phyloP scores from a whole-genome alignment of 2,113 vertebrate species.

The Cinclus cinclus region DNA sequence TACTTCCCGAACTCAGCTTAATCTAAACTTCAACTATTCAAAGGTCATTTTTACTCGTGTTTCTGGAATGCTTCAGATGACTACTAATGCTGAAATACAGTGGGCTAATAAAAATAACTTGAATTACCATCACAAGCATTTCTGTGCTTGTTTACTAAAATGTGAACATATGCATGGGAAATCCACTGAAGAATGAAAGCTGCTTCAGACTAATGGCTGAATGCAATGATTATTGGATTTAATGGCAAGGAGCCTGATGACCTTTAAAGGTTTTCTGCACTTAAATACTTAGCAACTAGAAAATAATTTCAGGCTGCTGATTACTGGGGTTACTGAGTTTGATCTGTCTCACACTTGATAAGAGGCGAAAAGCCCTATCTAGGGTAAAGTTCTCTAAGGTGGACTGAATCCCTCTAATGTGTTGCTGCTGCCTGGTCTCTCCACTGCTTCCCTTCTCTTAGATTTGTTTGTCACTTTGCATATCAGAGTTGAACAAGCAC shows the following conservation, averaged over 20 bases:
- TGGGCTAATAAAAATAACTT: background rate
- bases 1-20: constrained; percentile 6
- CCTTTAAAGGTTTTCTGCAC: background rate
- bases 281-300: background rate
- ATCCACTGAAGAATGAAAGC: background rate
- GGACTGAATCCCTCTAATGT: background rate
- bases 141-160: background rate
- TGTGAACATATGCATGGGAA: background rate
- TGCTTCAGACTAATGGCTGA: background rate
- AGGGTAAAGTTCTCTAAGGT: background rate
- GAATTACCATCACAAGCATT: background rate
- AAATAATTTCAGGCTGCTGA: background rate
- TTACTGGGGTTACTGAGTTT: background rate
- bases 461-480: background rate
- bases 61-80: background rate
- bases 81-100: background rate
- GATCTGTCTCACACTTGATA: background rate
- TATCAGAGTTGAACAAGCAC: background rate
- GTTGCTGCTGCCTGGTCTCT: background rate
- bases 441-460: background rate
- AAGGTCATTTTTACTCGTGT: background rate
- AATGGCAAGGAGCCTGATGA: background rate
- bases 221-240: background rate
- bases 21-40: background rate
- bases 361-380: background rate